Evolutionary conservation across 1,140 invertebrate genomes (phyloP), one percentile per base, ranked within the genome.

Genomic region (Eubasilissa regina): DNA sequence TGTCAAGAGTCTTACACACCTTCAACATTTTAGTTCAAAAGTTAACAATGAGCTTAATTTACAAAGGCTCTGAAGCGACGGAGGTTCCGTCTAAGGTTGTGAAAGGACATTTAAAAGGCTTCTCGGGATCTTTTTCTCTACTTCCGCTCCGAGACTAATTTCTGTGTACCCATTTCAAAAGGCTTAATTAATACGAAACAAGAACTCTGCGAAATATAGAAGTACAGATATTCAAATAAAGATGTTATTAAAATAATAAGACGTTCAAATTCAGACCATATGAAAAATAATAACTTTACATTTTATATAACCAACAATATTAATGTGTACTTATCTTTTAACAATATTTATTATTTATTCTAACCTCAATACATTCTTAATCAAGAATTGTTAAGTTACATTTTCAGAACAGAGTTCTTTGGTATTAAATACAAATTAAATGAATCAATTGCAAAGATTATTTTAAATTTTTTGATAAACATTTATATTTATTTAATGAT

Each of bases 21-120:
- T 64, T 73, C 68, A 73, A 21, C 48, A 53, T 51, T 55, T 48
- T 51, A 55, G 47, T 53, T 73, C 12, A 8, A 60, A 73, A 25
- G 68, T 70, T 78, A 48, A 78, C 77, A 78, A 78, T 78, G 77
- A 58, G 77, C 77, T 78, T 78, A 78, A 78, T 78, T 78, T 58
- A 78, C 77, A 78, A 78, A 78, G 72, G 77, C 48, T 51, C 21
- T 75, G 53, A 45, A 75, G 43, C 47, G 45, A 55, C 13, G 73
- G 12, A 75, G 35, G 17, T 60, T 53, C 53, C 55, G 25, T 56
- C 75, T 47, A 51, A 58, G 44, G 75, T 64, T 58, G 56, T 64
- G 47, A 76, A 76, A 53, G 75, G 44, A 48, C 75, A 25, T 64
- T 60, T 76, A 35, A 64, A 64, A 64, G 58, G 56, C 58, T 64